phyloP scores from a whole-genome alignment of 1,140 invertebrate species.

The Chlorops oryzae region DNA sequence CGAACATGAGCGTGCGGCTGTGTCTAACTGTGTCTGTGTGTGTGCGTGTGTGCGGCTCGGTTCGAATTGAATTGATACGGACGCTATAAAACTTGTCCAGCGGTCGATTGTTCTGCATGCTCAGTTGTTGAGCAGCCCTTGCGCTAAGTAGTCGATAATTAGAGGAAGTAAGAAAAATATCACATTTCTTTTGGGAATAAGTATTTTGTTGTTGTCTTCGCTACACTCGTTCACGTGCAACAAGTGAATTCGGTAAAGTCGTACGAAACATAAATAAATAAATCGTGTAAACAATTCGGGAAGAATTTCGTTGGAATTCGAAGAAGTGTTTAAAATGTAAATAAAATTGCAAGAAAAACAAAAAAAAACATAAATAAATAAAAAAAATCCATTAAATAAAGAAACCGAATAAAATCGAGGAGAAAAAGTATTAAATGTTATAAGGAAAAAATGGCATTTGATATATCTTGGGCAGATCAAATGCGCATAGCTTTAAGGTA shows the following conservation, averaged over 20 bases:
- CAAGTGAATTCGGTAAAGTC: too few species aligned
- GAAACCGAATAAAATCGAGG: not conserved
- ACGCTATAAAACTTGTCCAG: not conserved
- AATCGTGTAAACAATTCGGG: not conserved
- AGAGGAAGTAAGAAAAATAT: not conserved
- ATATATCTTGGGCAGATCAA: slow-evolving; percentile 43
- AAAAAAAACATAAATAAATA: not conserved
- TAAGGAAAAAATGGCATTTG: slow-evolving; percentile 38
- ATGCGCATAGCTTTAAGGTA: slow-evolving; percentile 43
- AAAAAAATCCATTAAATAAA: not conserved
- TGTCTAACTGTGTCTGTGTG: not conserved
- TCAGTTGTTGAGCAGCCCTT: slow-evolving; percentile 45
- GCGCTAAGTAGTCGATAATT: slow-evolving; percentile 34
- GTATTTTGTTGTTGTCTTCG: not conserved
- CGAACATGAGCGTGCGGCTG: not conserved
- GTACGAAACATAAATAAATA: not conserved
- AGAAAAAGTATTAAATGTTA: not conserved
- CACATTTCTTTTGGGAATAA: too few species aligned
- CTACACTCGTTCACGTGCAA: too few species aligned
- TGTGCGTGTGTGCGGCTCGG: not conserved
- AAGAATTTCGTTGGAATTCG: slow-evolving; percentile 5
- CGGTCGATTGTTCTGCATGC: slow-evolving; percentile 29
- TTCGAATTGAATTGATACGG: not conserved
- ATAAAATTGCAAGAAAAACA: not conserved
- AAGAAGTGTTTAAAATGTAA: not conserved